These are phyloP conservation scores for Heteromormyrus szaboi DNA, from an alignment of 2,797 vertebrate genomes.

Conservation along the genomic window DNA sequence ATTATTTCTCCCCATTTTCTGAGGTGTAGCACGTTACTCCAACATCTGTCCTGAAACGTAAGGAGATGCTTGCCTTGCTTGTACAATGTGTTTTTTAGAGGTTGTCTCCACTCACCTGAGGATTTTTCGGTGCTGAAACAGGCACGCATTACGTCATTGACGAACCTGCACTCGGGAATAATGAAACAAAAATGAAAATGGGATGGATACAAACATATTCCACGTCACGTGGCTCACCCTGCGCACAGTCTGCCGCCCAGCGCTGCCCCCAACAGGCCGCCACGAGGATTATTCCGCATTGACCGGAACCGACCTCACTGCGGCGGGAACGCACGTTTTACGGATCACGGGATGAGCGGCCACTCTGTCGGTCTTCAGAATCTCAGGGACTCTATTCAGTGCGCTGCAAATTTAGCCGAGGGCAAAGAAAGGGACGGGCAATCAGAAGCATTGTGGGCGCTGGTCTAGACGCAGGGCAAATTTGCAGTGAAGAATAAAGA, in stretches of 20 bases:
- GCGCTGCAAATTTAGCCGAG: not conserved
- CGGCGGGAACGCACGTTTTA: not conserved
- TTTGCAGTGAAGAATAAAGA: not conserved
- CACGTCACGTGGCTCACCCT: not conserved
- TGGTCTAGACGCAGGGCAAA: not conserved
- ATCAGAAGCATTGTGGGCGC: slow-evolving; percentile 18
- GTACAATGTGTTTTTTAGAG: not conserved
- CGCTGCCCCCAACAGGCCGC: not conserved
- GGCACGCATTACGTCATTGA: not conserved
- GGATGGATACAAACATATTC: not conserved
- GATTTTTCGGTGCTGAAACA: not conserved
- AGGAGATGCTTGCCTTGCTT: not conserved
- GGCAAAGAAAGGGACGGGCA: not conserved
- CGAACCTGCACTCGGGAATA: not conserved
- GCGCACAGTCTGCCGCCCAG: not conserved
- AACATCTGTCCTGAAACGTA: not conserved
- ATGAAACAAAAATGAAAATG: not conserved
- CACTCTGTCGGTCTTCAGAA: not conserved
- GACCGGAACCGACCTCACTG: not conserved
- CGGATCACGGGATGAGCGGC: not conserved
- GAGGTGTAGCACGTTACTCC: not conserved
- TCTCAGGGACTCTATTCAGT: not conserved
- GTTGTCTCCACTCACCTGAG: not conserved
- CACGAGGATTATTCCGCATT: not conserved
- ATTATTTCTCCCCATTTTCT: not conserved